Evolutionary conservation across 2,888 invertebrate species (phyloP).

Genomic region (Coremacera marginata): DNA sequence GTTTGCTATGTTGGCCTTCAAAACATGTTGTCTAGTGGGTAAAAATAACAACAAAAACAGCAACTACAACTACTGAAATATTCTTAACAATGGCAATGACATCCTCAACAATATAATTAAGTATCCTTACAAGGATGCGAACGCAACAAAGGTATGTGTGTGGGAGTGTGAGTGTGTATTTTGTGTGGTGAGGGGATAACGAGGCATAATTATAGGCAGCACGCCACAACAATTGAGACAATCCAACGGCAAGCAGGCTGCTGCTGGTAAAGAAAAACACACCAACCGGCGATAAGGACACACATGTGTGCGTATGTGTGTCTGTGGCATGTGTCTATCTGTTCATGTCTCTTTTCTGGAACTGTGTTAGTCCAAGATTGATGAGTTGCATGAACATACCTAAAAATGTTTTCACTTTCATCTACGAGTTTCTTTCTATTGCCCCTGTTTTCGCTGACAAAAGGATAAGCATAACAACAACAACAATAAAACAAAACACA

Average conservation of each 20-base stretch:
- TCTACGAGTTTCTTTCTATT: neutral
- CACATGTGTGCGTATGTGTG: neutral
- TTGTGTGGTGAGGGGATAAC: neutral
- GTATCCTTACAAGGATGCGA: constrained; percentile 47
- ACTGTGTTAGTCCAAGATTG: constrained; percentile 10
- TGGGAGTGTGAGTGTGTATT: neutral
- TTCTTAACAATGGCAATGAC: constrained; percentile 55
- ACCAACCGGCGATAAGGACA: neutral
- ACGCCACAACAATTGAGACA: neutral
- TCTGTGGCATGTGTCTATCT: neutral
- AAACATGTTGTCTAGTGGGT: neutral
- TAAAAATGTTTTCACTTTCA: constrained; percentile 11
- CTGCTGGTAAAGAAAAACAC: neutral
- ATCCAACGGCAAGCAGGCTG: neutral
- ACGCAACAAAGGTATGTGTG: neutral
- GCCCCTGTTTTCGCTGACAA: neutral
- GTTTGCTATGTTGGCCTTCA: neutral
- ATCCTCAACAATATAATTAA: constrained; percentile 63
- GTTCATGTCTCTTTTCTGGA: neutral
- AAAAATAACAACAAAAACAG: neutral
- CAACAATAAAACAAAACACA: constrained; percentile 15
- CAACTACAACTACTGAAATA: neutral
- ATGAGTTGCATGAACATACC: neutral
- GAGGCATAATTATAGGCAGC: constrained; percentile 1
- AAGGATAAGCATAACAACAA: neutral